Base-by-base conservation (phyloP, 2,113 vertebrate genomes). In the Petrocephalus microphthalmus region DNA sequence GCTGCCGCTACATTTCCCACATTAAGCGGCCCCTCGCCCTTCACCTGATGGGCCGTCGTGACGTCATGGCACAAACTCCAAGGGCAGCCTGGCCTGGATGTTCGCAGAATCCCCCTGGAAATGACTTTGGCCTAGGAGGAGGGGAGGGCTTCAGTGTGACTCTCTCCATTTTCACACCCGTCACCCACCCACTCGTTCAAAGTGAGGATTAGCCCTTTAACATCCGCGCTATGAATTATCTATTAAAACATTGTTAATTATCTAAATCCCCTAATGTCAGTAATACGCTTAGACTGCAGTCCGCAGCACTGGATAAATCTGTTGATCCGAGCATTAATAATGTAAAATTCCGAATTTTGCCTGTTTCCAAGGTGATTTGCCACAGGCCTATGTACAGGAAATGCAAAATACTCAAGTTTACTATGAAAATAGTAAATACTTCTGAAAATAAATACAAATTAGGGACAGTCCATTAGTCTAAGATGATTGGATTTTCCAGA, bases 11-110 rank as follows among this genome's bases (percentile, higher is more conserved):
- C 53, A 49, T 90, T 94, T 93, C 92, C 91, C 90, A 90, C 93
- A 95, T 94, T 94, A 93, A 94, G 94, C 93, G 92, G 0, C 33
- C 93, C 94, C 92, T 91, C 94, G 91, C 92, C 90, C 90, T 91
- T 87, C 37, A 83, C 52, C 60, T 47, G 47, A n/a, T 1, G 8
- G 37, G 85, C 49, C 91, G 87, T 57, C 6, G 90, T 87, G 83
- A 81, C 88, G 91, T 92, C 90, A 53, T 90, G 93, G 89, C 88
- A 83, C 84, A 89, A 37, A 29, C 84, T 45, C 7, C 60, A 51
- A 37, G 22, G 25, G 60, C 8, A 85, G 25, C 13, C 52, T 85
- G 84, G 51, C 33, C 42, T 22, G 78, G 45, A 49, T 49, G 81
- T 49, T 49, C 3, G 45, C 81, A 83, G 81, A 83, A n/a, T 83